Percentiles rank a stretch among this genome's conserved stretches.
Conservation (phyloP, 2,113 vertebrate species). For the Coptodon bakossiorum region DNA sequence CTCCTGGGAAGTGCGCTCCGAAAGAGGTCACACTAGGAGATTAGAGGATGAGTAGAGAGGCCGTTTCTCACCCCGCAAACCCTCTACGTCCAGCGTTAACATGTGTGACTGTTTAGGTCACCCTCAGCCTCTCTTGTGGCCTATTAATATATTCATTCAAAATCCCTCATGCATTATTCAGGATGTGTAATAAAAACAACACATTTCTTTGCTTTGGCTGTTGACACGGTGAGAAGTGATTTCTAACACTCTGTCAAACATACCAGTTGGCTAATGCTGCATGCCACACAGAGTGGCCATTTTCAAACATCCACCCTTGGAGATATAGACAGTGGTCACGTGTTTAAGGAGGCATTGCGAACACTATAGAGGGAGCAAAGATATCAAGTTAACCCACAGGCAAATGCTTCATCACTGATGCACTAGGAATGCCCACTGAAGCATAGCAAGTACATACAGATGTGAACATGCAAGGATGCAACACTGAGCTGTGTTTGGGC, state of each 20-base stretch:
- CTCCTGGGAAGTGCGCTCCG: not conserved
- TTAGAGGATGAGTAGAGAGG: slow-evolving; percentile 8
- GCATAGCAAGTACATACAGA: slow-evolving; percentile 26
- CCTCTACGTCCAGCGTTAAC: not conserved
- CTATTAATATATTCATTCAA: slow-evolving; percentile 22
- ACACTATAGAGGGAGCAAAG: slow-evolving; percentile 28
- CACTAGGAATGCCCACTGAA: slow-evolving; percentile 58
- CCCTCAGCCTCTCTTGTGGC: slow-evolving; percentile 22
- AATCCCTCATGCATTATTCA: slow-evolving; percentile 58
- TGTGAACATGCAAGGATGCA: not conserved
- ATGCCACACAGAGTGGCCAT: slow-evolving; percentile 54
- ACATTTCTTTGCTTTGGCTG: slow-evolving; percentile 14
- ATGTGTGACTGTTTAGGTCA: slow-evolving; percentile 25
- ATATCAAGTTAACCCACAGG: slow-evolving; percentile 42
- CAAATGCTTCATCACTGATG: slow-evolving; percentile 64
- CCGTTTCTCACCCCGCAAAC: not conserved
- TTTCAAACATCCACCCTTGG: slow-evolving; percentile 53
- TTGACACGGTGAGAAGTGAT: not conserved
- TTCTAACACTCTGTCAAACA: slow-evolving; percentile 10
- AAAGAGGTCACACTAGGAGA: slow-evolving; percentile 48
- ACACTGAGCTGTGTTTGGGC: slow-evolving; percentile 38
- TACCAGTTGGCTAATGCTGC: slow-evolving; percentile 15
- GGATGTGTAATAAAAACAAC: slow-evolving; percentile 5
- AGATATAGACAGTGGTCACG: slow-evolving; percentile 50
- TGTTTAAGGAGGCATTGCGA: slow-evolving; percentile 41